Conservation (phyloP, 2,888 invertebrate species). For the Orchestes rusci region DNA sequence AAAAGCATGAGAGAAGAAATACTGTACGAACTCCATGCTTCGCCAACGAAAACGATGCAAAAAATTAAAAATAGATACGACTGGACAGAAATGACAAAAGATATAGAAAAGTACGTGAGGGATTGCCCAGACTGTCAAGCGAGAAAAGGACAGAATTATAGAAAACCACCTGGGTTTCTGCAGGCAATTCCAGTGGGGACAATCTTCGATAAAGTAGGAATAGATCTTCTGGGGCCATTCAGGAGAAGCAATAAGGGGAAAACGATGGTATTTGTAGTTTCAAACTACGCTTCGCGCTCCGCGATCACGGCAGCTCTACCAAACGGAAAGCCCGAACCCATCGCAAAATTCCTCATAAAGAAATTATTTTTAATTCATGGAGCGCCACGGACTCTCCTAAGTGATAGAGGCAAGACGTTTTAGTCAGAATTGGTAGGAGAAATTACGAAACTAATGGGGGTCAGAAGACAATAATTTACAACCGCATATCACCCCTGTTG, state of each 20-base stretch:
- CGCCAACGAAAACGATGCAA: slow-evolving; percentile 25
- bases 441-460: slow-evolving; percentile 26
- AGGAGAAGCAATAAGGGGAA: too few species aligned
- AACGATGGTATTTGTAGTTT: slow-evolving; percentile 26
- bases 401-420: slow-evolving; percentile 13
- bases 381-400: too few species aligned
- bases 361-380: slow-evolving; percentile 22
- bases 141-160: slow-evolving; percentile 19
- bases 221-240: too few species aligned
- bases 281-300: slow-evolving; percentile 23
- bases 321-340: slow-evolving; percentile 24
- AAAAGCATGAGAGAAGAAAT: slow-evolving; percentile 21
- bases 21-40: slow-evolving; percentile 22
- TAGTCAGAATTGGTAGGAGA: slow-evolving; percentile 24
- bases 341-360: slow-evolving; percentile 25
- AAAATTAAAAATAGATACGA: slow-evolving; percentile 25
- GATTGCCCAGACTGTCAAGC: too few species aligned
- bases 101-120: too few species aligned
- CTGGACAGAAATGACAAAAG: slow-evolving; percentile 19
- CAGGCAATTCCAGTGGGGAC: too few species aligned
- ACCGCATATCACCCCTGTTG: slow-evolving; percentile 16
- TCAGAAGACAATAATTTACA: slow-evolving; percentile 16
- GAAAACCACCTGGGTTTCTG: slow-evolving; percentile 22
- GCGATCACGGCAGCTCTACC: slow-evolving; percentile 25
- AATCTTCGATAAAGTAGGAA: too few species aligned